These are phyloP conservation scores for Origma solitaria DNA, from an alignment of 2,113 vertebrate genomes.

Conservation along the genomic window DNA sequence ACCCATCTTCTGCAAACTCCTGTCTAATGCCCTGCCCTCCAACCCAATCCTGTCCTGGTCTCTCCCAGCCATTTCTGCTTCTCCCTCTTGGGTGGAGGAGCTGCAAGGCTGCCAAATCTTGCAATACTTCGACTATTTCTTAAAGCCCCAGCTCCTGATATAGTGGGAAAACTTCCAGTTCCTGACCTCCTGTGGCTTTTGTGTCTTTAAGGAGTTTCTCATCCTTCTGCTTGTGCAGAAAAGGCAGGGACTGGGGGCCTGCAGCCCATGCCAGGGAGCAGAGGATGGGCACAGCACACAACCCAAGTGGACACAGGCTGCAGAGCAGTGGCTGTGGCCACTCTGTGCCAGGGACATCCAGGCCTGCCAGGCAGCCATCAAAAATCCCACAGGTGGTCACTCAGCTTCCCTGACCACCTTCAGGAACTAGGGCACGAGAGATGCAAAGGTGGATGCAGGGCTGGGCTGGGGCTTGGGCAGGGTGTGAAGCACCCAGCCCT, in stretches of 20 bases:
- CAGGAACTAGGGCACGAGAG: neutral
- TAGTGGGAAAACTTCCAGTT: neutral
- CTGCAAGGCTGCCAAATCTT: neutral
- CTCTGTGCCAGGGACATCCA: neutral
- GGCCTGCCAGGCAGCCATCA: neutral
- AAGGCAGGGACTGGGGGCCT: neutral
- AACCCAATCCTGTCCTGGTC: neutral
- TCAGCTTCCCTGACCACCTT: neutral
- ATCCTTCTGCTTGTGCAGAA: neutral
- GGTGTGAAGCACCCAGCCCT: neutral
- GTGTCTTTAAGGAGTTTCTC: neutral
- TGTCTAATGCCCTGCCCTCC: neutral
- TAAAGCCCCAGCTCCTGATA: constrained; percentile 21
- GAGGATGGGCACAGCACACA: neutral
- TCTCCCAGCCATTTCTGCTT: constrained; percentile 1
- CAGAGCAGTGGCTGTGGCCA: neutral
- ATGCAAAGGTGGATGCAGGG: neutral
- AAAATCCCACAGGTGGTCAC: neutral
- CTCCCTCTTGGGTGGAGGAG: constrained; percentile 2
- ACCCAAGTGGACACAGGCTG: neutral
- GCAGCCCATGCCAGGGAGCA: neutral
- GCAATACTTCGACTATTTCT: neutral
- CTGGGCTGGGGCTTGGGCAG: neutral
- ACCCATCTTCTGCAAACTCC: neutral
- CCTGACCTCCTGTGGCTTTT: neutral